Conservation (phyloP, 1,140 invertebrate genomes). For the Drosophila rufa region DNA sequence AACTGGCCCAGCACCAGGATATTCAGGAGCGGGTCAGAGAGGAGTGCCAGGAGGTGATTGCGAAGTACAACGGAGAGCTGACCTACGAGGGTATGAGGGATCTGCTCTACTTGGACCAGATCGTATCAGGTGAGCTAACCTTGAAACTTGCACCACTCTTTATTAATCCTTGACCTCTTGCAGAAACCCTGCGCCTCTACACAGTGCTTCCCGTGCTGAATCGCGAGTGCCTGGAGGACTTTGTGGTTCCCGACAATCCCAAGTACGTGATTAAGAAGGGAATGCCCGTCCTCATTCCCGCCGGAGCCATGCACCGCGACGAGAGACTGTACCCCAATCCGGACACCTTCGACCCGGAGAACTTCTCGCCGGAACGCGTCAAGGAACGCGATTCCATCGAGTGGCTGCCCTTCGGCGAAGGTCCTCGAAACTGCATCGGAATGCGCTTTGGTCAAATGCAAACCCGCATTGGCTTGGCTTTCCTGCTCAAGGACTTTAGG, state of each 20-base stretch:
- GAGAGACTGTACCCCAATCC: slow-evolving; percentile 87
- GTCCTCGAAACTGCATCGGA: slow-evolving; percentile 86
- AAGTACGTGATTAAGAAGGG: slow-evolving; percentile 76
- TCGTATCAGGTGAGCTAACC: slow-evolving; percentile 81
- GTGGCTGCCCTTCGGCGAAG: slow-evolving; percentile 88
- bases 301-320: slow-evolving; percentile 81
- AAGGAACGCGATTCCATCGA: slow-evolving; percentile 85
- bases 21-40: slow-evolving; percentile 86
- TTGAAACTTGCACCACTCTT: fast-evolving
- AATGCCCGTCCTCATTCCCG: slow-evolving; percentile 64
- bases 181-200: slow-evolving; percentile 75
- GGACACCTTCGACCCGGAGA: slow-evolving; percentile 89
- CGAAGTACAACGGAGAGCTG: slow-evolving; percentile 82
- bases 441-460: slow-evolving; percentile 89
- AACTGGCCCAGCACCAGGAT: slow-evolving; percentile 86
- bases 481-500: slow-evolving; percentile 79
- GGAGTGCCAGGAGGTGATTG: slow-evolving; percentile 86
- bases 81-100: slow-evolving; percentile 86
- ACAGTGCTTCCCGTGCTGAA: slow-evolving; percentile 85
- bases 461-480: slow-evolving; percentile 86
- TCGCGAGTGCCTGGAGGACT: slow-evolving; percentile 80
- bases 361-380: slow-evolving; percentile 87
- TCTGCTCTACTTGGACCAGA: slow-evolving; percentile 86
- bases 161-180: fast-evolving
- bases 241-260: slow-evolving; percentile 79